Evolutionary conservation across 2,888 invertebrate genomes (phyloP).

Genomic region (Synanthedon formicaeformis): DNA sequence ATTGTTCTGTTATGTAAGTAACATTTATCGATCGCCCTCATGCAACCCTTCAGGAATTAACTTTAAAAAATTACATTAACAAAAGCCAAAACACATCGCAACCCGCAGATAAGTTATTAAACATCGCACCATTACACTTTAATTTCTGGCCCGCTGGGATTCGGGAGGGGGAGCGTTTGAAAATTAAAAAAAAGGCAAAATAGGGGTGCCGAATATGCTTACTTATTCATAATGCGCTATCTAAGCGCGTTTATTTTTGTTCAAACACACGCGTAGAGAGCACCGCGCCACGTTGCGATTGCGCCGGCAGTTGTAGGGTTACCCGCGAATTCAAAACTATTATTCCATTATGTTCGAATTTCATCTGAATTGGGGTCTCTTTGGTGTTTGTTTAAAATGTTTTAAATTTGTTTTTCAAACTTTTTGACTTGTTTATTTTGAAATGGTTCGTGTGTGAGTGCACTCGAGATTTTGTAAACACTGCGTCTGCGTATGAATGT

Average conservation of each 20-base stretch:
- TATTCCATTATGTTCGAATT: conserved; percentile 19
- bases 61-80: conserved; percentile 59
- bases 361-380: conserved; percentile 3
- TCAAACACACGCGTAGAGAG: conserved; percentile 25
- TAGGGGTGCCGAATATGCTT: conserved; percentile 41
- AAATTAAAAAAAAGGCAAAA: conserved; percentile 49
- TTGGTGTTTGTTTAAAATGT: conserved; percentile 13
- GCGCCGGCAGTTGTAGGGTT: conserved; percentile 12
- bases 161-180: conserved; percentile 34
- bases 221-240: conserved; percentile 50
- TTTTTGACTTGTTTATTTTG: conserved; percentile 57
- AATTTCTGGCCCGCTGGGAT: conserved; percentile 61
- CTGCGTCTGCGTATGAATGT: conserved; percentile 20
- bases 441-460: conserved; percentile 47
- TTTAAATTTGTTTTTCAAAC: conserved; percentile 35
- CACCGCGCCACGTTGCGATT: background rate
- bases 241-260: conserved; percentile 42
- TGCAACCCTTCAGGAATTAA: conserved; percentile 35
- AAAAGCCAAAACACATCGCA: conserved; percentile 49
- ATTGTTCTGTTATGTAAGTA: background rate
- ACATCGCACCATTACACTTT: conserved; percentile 66
- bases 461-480: conserved; percentile 40
- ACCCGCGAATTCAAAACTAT: conserved; percentile 12
- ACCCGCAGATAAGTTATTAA: conserved; percentile 67
- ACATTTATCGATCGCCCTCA: conserved; percentile 4